phyloP scores from a whole-genome alignment of 2,113 vertebrate genomes.

The Willisornis vidua region DNA sequence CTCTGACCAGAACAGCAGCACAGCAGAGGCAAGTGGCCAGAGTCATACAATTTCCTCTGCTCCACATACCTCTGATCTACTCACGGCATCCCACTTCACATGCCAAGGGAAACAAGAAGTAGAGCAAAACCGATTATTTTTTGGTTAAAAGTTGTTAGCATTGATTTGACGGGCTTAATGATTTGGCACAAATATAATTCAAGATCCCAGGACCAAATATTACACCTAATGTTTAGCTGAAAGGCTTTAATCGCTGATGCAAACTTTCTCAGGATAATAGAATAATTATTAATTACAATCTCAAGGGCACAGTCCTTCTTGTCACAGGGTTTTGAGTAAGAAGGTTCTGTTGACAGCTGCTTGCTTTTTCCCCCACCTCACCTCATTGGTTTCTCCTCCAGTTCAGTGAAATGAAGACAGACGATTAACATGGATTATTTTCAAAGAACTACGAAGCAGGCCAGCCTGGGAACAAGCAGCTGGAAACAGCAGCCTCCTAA shows the following conservation, averaged over 20 bases:
- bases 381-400: neutral
- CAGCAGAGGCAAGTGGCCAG: neutral
- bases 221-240: neutral
- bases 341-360: neutral
- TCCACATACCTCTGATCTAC: neutral
- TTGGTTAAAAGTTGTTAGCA: neutral
- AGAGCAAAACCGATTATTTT: neutral
- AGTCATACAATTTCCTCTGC: neutral
- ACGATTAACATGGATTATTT: neutral
- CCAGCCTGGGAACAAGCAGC: neutral
- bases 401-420: neutral
- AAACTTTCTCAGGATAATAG: neutral
- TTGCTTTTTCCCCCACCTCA: neutral
- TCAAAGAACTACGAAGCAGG: neutral
- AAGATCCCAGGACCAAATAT: neutral
- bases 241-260: neutral
- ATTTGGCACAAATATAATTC: neutral
- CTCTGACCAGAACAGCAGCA: neutral
- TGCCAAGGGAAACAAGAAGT: neutral
- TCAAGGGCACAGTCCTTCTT: neutral
- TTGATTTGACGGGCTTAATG: neutral
- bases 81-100: neutral
- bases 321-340: neutral
- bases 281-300: neutral
- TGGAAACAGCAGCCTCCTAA: constrained; percentile 34